These are phyloP conservation scores for Eueides isabella DNA, from an alignment of 1,140 invertebrate species.

Conservation along the genomic window DNA sequence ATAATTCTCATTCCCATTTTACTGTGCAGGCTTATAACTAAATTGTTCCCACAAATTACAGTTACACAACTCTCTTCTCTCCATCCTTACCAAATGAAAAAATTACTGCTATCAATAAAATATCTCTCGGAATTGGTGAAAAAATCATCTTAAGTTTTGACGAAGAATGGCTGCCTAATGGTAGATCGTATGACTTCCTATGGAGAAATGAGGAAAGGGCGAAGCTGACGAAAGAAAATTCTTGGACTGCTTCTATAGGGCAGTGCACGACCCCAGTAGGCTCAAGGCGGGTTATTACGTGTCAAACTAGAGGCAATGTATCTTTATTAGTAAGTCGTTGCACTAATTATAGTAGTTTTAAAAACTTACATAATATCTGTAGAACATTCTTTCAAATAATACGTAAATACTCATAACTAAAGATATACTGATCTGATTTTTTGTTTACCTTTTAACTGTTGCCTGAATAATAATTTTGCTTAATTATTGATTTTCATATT, in stretches of 20 bases:
- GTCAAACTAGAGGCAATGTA: conserved; percentile 8
- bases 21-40: neutral
- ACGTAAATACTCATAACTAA: no score
- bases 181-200: conserved; percentile 41
- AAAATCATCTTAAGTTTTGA: conserved; percentile 58
- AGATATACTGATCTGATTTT: no score
- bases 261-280: conserved; percentile 41
- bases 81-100: conserved; percentile 52
- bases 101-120: conserved; percentile 49
- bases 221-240: conserved; percentile 41
- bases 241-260: conserved; percentile 50
- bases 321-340: no score
- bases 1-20: no score
- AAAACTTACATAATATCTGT: no score
- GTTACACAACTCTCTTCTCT: conserved; percentile 51
- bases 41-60: conserved; percentile 37
- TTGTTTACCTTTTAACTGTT: no score
- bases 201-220: conserved; percentile 49
- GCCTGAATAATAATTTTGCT: no score
- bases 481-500: no score
- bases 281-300: conserved; percentile 34
- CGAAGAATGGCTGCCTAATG: conserved; percentile 37
- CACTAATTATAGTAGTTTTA: no score
- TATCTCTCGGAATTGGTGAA: conserved; percentile 56
- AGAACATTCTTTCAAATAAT: no score